Base-by-base conservation (phyloP, 2,888 invertebrate genomes). In the Thelaira solivaga region DNA sequence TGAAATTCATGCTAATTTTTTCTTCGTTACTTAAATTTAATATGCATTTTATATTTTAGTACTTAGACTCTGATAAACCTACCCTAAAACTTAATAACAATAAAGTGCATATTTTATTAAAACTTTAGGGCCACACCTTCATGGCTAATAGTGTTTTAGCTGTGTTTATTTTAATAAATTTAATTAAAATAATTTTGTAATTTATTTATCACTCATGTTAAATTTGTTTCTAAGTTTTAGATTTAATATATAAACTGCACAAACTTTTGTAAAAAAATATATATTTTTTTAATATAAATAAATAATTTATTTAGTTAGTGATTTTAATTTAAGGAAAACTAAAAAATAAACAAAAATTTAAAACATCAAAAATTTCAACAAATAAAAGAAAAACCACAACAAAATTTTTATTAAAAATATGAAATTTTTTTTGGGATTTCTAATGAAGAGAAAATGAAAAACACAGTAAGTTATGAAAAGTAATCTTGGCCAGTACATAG, bases 381-480 rank as follows among this genome's bases (percentile, higher is more conserved):
- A 71, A 47, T 53, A 68, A 76, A 76, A 67, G 7, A 26, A 36
- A 24, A 41, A n/a, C n/a, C n/a, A n/a, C n/a, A n/a, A n/a, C n/a
- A 59, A 51, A 20, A 75, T 71, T 78, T 74, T 78, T 74, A 78
- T 78, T 78, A 78, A 78, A 78, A 74, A 68, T 55, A 68, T 45
- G n/a, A 64, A 57, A 59, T 36, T 34, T 55, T 43, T 2, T 7
- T 4, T 1, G 47, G 8, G 13, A n/a, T 62, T 61, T 53, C 68
- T 39, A 64, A 16, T 57, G 13, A 5, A 13, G 26, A 26, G 6
- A 26, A 5, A 6, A 26, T 5, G 26, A 5, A 26, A n/a, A n/a
- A n/a, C n/a, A n/a, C n/a, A n/a, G n/a, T n/a, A n/a, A n/a, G n/a
- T n/a, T n/a, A n/a, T n/a, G n/a, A n/a, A n/a, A n/a, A n/a, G n/a